Percentiles rank a stretch among this genome's conserved stretches.
These are phyloP conservation scores for Phrynocephalus guinanensis DNA, from an alignment of 2,797 vertebrate genomes.

Conservation along the genomic window DNA sequence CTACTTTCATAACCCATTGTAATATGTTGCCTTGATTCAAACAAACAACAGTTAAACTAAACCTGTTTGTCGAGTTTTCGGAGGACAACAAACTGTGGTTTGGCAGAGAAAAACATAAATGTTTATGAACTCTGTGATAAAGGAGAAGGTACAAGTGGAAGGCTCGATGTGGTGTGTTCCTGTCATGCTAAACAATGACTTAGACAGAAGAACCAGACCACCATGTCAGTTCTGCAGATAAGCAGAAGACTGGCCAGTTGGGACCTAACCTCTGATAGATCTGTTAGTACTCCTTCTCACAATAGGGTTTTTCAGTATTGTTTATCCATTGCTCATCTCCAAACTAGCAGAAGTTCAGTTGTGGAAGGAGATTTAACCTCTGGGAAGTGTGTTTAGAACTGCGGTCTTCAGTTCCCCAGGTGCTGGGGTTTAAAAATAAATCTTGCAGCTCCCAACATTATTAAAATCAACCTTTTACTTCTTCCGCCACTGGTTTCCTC, in stretches of 20 bases:
- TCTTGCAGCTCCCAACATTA: not conserved
- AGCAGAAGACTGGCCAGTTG: not conserved
- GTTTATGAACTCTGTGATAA: too few relatives aligned
- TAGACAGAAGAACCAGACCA: not conserved
- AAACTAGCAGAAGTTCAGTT: not conserved
- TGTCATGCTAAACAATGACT: not conserved
- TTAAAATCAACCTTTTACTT: not conserved
- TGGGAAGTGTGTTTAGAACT: not conserved
- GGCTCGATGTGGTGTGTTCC: too few relatives aligned
- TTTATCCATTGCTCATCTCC: not conserved
- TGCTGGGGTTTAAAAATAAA: not conserved
- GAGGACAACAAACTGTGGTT: too few relatives aligned
- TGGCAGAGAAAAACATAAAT: too few relatives aligned
- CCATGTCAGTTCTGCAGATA: not conserved
- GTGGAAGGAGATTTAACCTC: not conserved
- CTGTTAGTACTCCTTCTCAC: not conserved
- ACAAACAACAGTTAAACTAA: too few relatives aligned
- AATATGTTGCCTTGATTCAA: too few relatives aligned
- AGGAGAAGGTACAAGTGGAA: too few relatives aligned
- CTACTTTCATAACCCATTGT: too few relatives aligned
- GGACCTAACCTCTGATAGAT: not conserved
- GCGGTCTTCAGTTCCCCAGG: not conserved
- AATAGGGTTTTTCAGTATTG: not conserved
- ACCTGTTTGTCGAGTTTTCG: too few relatives aligned
- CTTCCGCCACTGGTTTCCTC: constrained; percentile 1